Percentiles rank a stretch among this genome's conserved stretches.
phyloP scores from a whole-genome alignment of 2,113 vertebrate genomes.

The Chionodraco myersi region DNA sequence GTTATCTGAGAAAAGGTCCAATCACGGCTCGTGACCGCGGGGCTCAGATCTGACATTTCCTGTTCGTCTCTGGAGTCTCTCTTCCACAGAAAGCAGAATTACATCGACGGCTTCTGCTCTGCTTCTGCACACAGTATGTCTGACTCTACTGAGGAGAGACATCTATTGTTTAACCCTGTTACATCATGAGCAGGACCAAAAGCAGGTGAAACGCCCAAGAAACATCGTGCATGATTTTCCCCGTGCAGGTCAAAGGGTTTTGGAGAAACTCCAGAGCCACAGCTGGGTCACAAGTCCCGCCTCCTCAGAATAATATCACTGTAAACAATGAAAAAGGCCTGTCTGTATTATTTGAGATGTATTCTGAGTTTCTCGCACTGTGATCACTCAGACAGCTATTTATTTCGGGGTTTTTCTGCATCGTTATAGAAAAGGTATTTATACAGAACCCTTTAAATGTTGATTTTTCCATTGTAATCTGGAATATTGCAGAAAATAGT shows the following conservation, averaged over 20 bases:
- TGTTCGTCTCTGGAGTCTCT: slow-evolving; percentile 51
- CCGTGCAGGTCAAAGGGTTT: neutral
- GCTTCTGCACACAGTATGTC: slow-evolving; percentile 3
- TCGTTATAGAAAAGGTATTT: neutral
- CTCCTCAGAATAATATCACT: neutral
- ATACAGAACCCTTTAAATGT: neutral
- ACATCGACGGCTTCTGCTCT: neutral
- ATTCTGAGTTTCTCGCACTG: no score
- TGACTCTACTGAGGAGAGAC: slow-evolving; percentile 11
- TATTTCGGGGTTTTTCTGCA: no score
- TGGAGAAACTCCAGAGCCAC: neutral
- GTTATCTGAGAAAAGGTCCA: slow-evolving; percentile 63
- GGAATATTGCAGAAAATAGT: neutral
- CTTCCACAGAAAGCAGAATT: slow-evolving; percentile 4
- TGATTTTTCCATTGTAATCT: neutral
- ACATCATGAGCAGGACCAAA: slow-evolving; percentile 1
- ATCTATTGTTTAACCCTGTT: slow-evolving; percentile 29
- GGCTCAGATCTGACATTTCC: slow-evolving; percentile 64
- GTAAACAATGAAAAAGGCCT: no score
- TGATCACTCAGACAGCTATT: neutral
- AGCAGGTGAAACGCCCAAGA: neutral
- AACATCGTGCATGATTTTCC: neutral
- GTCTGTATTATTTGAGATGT: no score
- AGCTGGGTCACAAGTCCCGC: neutral
- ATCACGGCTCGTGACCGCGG: slow-evolving; percentile 58